These are phyloP conservation scores for Pygocentrus nattereri DNA, from an alignment of 2,797 vertebrate species.

Conservation along the genomic window DNA sequence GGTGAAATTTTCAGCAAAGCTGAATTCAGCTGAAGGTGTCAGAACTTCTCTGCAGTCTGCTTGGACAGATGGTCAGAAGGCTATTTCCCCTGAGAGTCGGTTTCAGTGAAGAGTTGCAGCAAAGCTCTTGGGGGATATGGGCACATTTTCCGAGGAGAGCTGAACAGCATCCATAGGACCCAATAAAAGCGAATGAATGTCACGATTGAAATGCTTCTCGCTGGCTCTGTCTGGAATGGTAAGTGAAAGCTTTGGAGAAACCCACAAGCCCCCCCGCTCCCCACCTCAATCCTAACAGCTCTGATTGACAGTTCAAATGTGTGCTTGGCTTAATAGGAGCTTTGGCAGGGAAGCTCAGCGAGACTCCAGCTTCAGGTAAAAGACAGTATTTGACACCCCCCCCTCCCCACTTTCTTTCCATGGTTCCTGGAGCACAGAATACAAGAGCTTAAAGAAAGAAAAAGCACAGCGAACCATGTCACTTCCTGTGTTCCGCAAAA, in stretches of 20 bases:
- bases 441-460: not conserved
- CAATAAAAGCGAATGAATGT: conserved; percentile 14
- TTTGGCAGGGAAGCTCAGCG: conserved; percentile 24
- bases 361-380: conserved; percentile 40
- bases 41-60: conserved; percentile 7
- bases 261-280: not conserved
- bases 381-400: conserved; percentile 31
- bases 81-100: not conserved
- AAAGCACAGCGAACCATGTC: conserved; percentile 9
- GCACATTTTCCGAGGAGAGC: conserved; percentile 14
- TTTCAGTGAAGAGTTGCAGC: conserved; percentile 11
- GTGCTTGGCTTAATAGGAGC: conserved; percentile 39
- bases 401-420: conserved; percentile 5
- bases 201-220: conserved; percentile 1
- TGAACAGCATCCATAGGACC: not conserved
- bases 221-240: conserved; percentile 17
- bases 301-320: conserved; percentile 57
- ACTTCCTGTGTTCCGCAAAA: not conserved
- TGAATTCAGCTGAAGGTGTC: not conserved
- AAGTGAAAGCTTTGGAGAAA: conserved; percentile 32
- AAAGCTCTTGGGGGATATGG: conserved; percentile 18
- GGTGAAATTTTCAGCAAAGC: not conserved
- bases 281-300: not conserved
- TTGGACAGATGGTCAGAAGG: conserved; percentile 14
- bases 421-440: conserved; percentile 30